Base-by-base conservation (phyloP, 2,888 invertebrate species). In the Nasonia oneida region DNA sequence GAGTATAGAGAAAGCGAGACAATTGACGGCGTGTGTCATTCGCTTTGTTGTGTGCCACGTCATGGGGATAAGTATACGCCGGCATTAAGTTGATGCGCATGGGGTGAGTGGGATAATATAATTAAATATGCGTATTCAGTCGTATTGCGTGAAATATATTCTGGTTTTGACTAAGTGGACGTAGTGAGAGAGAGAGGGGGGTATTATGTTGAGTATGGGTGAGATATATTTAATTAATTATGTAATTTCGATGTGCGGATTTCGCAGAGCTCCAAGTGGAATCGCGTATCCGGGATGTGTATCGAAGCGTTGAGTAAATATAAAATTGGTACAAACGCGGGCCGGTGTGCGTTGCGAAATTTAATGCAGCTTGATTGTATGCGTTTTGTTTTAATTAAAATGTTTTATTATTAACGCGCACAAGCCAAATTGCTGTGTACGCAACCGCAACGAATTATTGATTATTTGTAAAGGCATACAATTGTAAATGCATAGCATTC, bases 201-300 rank as follows among this genome's bases (percentile, higher is more conserved):
- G 37, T n/a, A 42, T 47, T n/a, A n/a, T 42, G 8, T 23, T 39
- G 14, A 42, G 61, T 74, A 33, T 1, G 14, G 6, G 12, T 1
- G 23, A 42, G 5, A 42, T 61, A 12, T 23, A 61, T 79, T 79
- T 75, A 80, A 80, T 84, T 84, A 80, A 84, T 84, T 73, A 70
- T 39, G 75, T 67, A 42, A 80, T 75, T 84, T 67, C 23, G 15
- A 71, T 47, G 77, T 37, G 29, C 29, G 39, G 53, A 39, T 76
- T 77, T 14, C 2, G 70, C 0, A 2, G 33, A 76, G 64, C 61
- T 23, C 50, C 33, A n/a, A 50, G 39, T 53, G 71, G 37, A 42
- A 73, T 81, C 57, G 61, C 57, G 57, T 47, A 64, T 33, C 18
- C 37, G n/a, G 6, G 29, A 70, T 77, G 1, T 42, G 10, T 47